These are phyloP conservation scores for Blera fallax DNA, from an alignment of 2,888 invertebrate species.

Conservation along the genomic window DNA sequence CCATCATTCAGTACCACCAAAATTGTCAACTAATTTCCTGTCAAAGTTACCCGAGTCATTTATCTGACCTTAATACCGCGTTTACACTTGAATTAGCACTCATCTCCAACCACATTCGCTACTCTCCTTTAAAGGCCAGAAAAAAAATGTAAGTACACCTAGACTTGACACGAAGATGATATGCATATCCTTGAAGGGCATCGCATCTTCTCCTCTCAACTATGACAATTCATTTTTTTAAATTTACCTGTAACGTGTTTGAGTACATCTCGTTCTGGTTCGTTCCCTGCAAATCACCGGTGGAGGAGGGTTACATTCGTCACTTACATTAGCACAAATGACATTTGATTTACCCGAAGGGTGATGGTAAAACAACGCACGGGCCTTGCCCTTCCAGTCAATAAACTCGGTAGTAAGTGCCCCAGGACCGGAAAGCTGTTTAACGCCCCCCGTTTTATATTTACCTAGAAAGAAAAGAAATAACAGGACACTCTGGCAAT, in stretches of 20 bases:
- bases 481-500: neutral
- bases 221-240: neutral
- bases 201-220: neutral
- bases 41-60: neutral
- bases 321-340: constrained; percentile 76
- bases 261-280: constrained; percentile 77
- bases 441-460: neutral
- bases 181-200: neutral
- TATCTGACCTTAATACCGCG: neutral
- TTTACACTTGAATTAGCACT: constrained; percentile 25
- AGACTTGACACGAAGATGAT: neutral
- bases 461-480: constrained; percentile 40
- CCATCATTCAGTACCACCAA: neutral
- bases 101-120: neutral
- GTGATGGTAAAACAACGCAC: constrained; percentile 72
- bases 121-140: neutral
- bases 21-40: neutral
- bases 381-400: constrained; percentile 54
- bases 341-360: constrained; percentile 72
- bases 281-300: constrained; percentile 60
- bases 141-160: neutral
- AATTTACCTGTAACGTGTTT: constrained; percentile 79
- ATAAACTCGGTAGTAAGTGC: neutral
- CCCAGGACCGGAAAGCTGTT: neutral
- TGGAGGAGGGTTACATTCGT: constrained; percentile 55